Evolutionary conservation across 2,113 vertebrate genomes (phyloP).

Genomic region (Triplophysa rosa): DNA sequence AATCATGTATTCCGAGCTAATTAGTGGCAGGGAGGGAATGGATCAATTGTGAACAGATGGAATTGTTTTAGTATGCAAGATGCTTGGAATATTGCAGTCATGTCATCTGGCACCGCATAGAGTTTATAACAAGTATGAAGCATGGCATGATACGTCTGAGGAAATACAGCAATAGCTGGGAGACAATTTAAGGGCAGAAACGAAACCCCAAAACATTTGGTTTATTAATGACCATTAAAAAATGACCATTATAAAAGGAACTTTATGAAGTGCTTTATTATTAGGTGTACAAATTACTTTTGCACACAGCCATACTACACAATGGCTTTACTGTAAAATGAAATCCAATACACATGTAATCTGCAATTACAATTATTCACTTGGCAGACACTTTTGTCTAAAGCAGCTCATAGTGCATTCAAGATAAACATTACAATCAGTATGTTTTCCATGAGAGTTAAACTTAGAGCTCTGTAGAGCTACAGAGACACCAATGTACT

Average conservation of each 20-base stretch:
- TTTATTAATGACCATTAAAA: no score
- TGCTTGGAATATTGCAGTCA: constrained; percentile 7
- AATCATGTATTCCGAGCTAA: constrained; percentile 31
- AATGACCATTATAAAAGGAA: no score
- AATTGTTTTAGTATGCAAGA: constrained; percentile 10
- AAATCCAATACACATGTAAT: no score
- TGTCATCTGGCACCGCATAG: not conserved
- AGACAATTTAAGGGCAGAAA: not conserved
- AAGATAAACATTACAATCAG: no score
- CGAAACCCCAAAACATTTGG: not conserved
- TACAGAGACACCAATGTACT: no score
- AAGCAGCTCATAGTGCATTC: no score
- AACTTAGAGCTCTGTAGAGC: no score
- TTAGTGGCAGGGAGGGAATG: constrained; percentile 29
- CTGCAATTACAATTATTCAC: no score
- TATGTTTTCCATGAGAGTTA: no score
- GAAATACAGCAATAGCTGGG: not conserved
- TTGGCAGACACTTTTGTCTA: no score
- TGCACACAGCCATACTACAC: no score
- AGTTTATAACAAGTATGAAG: not conserved
- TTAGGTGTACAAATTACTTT: not conserved
- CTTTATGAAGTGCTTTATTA: not conserved
- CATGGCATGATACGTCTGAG: not conserved
- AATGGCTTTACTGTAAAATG: no score
- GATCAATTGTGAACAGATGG: constrained; percentile 45